Percentiles rank a stretch among this genome's conserved stretches.
These are phyloP conservation scores for Drosophila kuntzei DNA, from an alignment of 2,888 invertebrate species.

Conservation along the genomic window DNA sequence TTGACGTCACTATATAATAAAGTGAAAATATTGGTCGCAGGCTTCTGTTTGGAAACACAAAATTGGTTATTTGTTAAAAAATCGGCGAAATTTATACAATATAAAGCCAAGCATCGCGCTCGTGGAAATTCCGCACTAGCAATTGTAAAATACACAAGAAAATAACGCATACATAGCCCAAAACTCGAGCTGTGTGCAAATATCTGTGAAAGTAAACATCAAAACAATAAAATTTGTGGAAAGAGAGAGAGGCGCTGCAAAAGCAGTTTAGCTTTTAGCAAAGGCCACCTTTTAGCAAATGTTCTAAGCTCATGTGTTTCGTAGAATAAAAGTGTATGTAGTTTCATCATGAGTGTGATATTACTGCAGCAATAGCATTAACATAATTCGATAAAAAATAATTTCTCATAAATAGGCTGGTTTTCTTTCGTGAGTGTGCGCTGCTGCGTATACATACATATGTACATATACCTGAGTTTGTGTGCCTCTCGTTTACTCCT, in stretches of 20 bases:
- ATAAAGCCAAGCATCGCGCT: constrained; percentile 12
- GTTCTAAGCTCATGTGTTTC: background rate
- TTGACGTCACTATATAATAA: constrained; percentile 14
- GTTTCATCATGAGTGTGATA: constrained; percentile 20
- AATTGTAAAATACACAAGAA: background rate
- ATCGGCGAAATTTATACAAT: constrained; percentile 67
- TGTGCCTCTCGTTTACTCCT: constrained; percentile 8
- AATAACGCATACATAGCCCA: background rate
- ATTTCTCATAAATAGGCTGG: constrained; percentile 25
- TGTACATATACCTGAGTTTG: constrained; percentile 13
- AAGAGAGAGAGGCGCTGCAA: background rate
- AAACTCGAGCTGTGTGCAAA: constrained; percentile 7
- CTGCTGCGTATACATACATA: constrained; percentile 31
- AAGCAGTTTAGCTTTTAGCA: constrained; percentile 1
- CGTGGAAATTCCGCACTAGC: constrained; percentile 40
- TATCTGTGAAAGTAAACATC: constrained; percentile 43
- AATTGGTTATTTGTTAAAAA: constrained; percentile 66
- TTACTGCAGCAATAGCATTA: constrained; percentile 21
- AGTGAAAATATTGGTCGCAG: constrained; percentile 15
- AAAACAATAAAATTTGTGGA: constrained; percentile 29
- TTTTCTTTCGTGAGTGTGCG: constrained; percentile 46
- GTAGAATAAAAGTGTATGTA: constrained; percentile 1
- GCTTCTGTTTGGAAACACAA: constrained; percentile 34
- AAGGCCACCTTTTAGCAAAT: background rate
- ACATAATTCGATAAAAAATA: constrained; percentile 23